Evolutionary conservation across 2,113 vertebrate species (phyloP).

Genomic region (Mastomys natalensis): DNA sequence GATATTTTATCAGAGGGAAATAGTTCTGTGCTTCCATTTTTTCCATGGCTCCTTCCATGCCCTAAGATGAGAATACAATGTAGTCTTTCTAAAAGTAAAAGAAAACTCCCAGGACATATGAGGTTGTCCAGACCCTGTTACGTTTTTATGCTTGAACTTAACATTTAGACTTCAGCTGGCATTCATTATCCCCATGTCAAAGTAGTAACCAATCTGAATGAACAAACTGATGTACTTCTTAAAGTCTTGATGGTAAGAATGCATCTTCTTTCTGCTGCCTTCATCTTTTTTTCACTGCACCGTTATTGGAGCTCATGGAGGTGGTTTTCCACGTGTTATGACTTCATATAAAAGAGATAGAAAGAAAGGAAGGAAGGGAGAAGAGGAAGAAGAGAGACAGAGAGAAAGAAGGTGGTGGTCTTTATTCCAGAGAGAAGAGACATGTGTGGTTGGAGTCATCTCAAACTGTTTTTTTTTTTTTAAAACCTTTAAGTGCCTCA

Average conservation of each 20-base stretch:
- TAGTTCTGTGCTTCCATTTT: not conserved
- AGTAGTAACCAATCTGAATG: not conserved
- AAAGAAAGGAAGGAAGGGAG: not conserved
- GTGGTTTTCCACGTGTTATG: not conserved
- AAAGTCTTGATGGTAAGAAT: not conserved
- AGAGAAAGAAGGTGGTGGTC: fast-evolving
- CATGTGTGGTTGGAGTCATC: not conserved
- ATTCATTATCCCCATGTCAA: not conserved
- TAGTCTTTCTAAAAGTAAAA: not conserved
- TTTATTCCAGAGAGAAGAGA: not conserved
- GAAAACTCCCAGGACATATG: not conserved
- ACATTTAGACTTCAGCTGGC: not conserved
- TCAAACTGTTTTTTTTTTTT: not conserved
- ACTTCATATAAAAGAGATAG: not conserved
- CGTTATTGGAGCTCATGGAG: not conserved
- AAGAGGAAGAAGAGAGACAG: not conserved
- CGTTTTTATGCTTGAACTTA: not conserved
- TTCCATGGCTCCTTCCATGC: not conserved
- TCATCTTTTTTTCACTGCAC: not conserved
- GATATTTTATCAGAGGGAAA: not conserved
- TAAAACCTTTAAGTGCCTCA: not conserved
- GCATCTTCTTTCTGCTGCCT: not conserved
- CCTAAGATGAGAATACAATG: not conserved
- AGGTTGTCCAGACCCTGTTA: not conserved
- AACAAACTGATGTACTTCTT: not conserved